Evolutionary conservation across 2,113 vertebrate genomes (phyloP).

Genomic region (Benitochromis conjunctus): DNA sequence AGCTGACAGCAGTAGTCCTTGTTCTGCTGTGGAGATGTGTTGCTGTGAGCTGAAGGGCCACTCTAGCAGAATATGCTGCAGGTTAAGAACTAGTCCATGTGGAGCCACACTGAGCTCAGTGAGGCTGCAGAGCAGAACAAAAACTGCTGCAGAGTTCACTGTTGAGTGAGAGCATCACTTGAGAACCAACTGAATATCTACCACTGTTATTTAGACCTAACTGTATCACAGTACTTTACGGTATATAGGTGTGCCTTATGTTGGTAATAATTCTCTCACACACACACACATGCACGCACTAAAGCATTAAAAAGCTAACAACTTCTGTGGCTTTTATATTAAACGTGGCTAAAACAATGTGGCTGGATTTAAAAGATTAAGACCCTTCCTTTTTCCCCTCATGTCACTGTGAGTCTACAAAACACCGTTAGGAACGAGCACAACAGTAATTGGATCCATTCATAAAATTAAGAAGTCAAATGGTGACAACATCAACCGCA

Average conservation of each 20-base stretch:
- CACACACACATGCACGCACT: background rate
- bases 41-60: background rate
- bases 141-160: background rate
- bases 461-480: conserved; percentile 1
- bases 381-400: background rate
- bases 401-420: background rate
- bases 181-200: background rate
- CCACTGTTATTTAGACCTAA: background rate
- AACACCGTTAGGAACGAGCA: background rate
- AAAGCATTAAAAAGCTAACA: background rate
- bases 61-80: background rate
- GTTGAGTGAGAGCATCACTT: background rate
- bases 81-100: background rate
- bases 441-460: background rate
- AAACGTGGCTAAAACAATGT: background rate
- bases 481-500: background rate
- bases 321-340: background rate
- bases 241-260: background rate
- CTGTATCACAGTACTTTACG: background rate
- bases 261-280: background rate
- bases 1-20: background rate
- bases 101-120: background rate
- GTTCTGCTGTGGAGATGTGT: background rate
- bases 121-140: background rate
- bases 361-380: background rate